A percentile compares a stretch with the other conserved stretches of the same genome.
Conservation (phyloP, 1,140 invertebrate genomes). For the Bombus vancouverensis region DNA sequence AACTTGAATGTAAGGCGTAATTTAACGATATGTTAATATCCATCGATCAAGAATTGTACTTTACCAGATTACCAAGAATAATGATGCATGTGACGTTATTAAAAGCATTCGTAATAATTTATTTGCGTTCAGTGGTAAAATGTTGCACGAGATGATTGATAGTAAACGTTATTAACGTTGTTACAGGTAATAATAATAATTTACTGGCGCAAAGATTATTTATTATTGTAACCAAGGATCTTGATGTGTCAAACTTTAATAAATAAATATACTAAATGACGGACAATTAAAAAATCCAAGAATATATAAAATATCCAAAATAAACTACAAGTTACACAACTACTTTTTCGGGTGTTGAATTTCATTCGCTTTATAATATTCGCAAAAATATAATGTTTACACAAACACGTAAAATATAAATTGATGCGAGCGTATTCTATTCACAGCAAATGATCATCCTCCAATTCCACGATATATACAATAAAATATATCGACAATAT, state of each 20-base stretch:
- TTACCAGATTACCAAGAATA: not conserved
- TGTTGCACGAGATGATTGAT: not conserved
- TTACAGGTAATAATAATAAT: not conserved
- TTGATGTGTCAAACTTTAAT: not conserved
- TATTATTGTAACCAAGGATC: not conserved
- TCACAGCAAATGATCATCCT: not conserved
- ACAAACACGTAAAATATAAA: too few relatives aligned
- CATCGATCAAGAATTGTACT: not conserved
- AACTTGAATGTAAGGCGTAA: not conserved
- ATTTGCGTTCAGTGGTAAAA: not conserved
- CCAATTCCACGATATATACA: not conserved
- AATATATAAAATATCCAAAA: not conserved
- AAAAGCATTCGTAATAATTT: not conserved
- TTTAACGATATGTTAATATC: constrained; percentile 10
- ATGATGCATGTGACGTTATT: not conserved
- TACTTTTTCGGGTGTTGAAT: too few relatives aligned
- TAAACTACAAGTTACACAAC: not conserved
- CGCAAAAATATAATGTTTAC: not conserved
- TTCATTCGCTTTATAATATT: too few relatives aligned
- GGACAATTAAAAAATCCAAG: not conserved
- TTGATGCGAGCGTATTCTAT: not conserved
- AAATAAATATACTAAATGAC: not conserved
- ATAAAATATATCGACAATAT: not conserved
- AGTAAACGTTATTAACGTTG: not conserved
- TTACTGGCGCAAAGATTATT: not conserved